These are phyloP conservation scores for Drosophila tripunctata DNA, from an alignment of 2,888 invertebrate species.

Conservation along the genomic window DNA sequence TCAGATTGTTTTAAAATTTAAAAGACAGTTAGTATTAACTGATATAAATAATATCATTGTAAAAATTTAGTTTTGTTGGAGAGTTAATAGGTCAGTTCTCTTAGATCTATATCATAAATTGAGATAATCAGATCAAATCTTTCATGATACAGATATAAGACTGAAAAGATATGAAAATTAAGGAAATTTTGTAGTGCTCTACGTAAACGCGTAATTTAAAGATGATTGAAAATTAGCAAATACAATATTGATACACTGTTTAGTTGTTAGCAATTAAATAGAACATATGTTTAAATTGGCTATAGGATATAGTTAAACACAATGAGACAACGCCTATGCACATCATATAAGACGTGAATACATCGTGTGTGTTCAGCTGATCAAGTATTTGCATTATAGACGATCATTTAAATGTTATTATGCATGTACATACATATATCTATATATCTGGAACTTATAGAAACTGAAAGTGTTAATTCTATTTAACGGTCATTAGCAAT, in stretches of 20 bases:
- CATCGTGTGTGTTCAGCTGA: conserved; percentile 17
- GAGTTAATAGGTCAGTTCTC: too few relatives aligned
- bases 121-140: too few relatives aligned
- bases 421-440: background rate
- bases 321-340: background rate
- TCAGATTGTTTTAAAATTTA: too few relatives aligned
- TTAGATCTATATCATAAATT: too few relatives aligned
- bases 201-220: background rate
- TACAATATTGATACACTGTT: background rate
- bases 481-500: conserved; percentile 48
- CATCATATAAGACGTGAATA: background rate
- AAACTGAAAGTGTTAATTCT: conserved; percentile 76
- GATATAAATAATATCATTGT: too few relatives aligned
- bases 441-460: background rate
- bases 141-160: too few relatives aligned
- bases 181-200: background rate
- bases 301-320: conserved; percentile 1
- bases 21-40: too few relatives aligned
- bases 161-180: background rate
- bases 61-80: too few relatives aligned
- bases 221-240: background rate
- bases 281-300: background rate
- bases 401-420: conserved; percentile 25
- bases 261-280: background rate
- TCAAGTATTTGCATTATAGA: conserved; percentile 16